Conservation (phyloP, 2,113 vertebrate genomes). For the Nesogale talazaci region DNA sequence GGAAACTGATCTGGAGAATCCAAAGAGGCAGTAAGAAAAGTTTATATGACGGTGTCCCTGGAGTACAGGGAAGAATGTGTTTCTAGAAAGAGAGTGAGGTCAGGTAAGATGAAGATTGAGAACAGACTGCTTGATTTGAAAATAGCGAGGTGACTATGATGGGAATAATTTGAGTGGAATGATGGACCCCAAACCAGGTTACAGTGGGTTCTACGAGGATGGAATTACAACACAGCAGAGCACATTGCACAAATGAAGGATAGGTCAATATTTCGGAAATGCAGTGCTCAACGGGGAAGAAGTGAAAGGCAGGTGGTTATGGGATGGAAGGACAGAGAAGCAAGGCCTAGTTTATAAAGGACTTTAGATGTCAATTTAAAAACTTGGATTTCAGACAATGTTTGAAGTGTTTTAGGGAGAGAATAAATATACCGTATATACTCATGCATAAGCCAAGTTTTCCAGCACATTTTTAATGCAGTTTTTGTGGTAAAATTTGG, state of each 20-base stretch:
- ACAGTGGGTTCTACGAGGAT: neutral
- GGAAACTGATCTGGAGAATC: no score
- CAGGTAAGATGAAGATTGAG: no score
- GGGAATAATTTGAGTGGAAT: neutral
- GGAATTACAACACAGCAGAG: no score
- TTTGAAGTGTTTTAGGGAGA: neutral
- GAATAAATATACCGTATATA: neutral
- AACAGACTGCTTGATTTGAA: neutral
- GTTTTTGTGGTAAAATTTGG: no score
- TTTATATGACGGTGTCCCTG: neutral
- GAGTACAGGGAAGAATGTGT: neutral
- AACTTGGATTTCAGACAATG: neutral
- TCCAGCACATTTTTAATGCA: no score
- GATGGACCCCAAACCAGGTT: neutral
- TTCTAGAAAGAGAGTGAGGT: neutral
- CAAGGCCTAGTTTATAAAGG: neutral
- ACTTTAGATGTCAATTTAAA: neutral
- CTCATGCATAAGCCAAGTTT: no score
- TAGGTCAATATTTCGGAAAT: rapidly evolving
- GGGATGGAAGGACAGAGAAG: neutral
- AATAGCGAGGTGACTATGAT: neutral
- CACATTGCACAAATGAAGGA: rapidly evolving
- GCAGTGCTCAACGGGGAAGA: rapidly evolving
- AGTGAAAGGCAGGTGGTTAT: rapidly evolving
- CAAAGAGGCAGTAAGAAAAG: rapidly evolving